Conservation (phyloP, 2,888 invertebrate genomes). For the Fabriciana adippe region DNA sequence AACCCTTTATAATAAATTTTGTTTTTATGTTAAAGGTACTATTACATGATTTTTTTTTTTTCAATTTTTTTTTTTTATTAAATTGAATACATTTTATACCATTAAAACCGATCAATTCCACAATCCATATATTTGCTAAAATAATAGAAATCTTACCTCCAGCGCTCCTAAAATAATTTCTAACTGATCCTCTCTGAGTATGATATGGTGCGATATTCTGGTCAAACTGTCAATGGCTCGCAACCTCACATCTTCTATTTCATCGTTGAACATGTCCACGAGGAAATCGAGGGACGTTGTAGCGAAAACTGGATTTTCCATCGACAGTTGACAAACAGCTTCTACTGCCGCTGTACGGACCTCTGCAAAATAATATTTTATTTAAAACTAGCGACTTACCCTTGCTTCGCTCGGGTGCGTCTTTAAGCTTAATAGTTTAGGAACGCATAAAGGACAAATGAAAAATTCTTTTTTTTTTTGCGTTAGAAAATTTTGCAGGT, state of each 20-base stretch:
- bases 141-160: slow-evolving; percentile 81
- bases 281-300: slow-evolving; percentile 95
- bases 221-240: slow-evolving; percentile 97
- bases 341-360: slow-evolving; percentile 97
- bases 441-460: no score
- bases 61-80: no score
- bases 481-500: no score
- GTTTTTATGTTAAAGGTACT: no score
- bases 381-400: not conserved
- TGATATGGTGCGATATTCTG: slow-evolving; percentile 93
- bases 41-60: no score
- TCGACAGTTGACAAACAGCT: slow-evolving; percentile 93
- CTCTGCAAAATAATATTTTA: slow-evolving; percentile 77
- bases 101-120: no score
- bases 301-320: slow-evolving; percentile 92
- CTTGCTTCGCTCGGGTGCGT: no score
- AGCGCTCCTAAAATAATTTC: slow-evolving; percentile 97
- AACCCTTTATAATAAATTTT: no score
- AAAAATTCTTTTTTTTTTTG: no score
- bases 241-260: slow-evolving; percentile 97
- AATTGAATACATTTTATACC: no score
- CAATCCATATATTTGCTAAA: no score
- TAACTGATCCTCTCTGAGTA: slow-evolving; percentile 96
- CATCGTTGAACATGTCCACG: slow-evolving; percentile 99
- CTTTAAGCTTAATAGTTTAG: no score